These are phyloP conservation scores for Choreutis nemorana DNA, from an alignment of 2,888 invertebrate species.

Conservation along the genomic window DNA sequence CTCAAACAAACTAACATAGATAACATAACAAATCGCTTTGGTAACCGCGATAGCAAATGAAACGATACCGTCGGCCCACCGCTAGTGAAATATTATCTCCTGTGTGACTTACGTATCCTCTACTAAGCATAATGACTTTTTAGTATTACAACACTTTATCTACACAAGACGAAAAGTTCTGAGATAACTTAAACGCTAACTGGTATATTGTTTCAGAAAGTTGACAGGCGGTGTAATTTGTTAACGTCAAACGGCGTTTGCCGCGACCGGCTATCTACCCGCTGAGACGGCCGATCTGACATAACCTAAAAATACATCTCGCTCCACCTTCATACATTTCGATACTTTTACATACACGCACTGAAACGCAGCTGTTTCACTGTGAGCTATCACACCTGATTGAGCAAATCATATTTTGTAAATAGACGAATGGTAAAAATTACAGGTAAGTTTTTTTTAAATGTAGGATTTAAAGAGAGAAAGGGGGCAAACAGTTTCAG, in stretches of 20 bases:
- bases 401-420: no score
- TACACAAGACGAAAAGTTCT: slow-evolving; percentile 56
- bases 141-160: slow-evolving; percentile 64
- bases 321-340: slow-evolving; percentile 23
- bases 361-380: no score
- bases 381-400: no score
- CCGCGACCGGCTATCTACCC: slow-evolving; percentile 22
- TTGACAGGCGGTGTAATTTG: slow-evolving; percentile 61
- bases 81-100: slow-evolving; percentile 48
- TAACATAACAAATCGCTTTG: slow-evolving; percentile 57
- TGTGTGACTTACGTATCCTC: slow-evolving; percentile 42
- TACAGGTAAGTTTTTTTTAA: no score
- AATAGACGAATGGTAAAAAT: no score
- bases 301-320: slow-evolving; percentile 46
- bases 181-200: slow-evolving; percentile 63
- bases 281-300: slow-evolving; percentile 26
- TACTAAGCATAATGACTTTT: slow-evolving; percentile 59
- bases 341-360: no score
- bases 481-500: no score
- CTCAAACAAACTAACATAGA: slow-evolving; percentile 51
- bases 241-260: slow-evolving; percentile 47
- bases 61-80: slow-evolving; percentile 33
- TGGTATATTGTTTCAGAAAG: slow-evolving; percentile 63
- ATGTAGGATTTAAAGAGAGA: no score
- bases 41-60: slow-evolving; percentile 43